Evolutionary conservation across 35 echinoderm and acorn worm species (phyloP), one percentile per base, ranked within the genome.

Genomic region (Amphiura filiformis): DNA sequence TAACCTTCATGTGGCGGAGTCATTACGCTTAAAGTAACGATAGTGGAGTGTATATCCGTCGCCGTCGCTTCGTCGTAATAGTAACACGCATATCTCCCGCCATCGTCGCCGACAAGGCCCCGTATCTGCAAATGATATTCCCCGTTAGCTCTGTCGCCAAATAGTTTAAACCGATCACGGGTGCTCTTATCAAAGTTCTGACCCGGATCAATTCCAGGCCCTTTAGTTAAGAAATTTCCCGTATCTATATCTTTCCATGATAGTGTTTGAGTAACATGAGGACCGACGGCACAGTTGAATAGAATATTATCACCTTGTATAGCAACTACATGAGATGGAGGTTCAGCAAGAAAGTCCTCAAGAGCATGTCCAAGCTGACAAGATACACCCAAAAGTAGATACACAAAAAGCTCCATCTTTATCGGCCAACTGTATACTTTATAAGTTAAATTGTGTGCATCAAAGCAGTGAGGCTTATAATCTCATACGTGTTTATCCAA

Each of bases 241-340:
- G 80, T 95, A 23, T 84, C 85, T 14, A 95, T 36, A 57, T 91
- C 83, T 56, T 91, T 80, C 93, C 93, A 95, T 64, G 57, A 95
- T 34, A 95, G 15, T 30, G 61, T 70, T 15, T 5, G 7, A 5
- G 15, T 70, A 3, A 70, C 26, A 11, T 70, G 61, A 70, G 9
- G 11, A 26, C 61, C 61, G 28, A 70, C 61, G 15, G 61, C 61
- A 70, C 61, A 70, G 1, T 23, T 5, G 2, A 70, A 70, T n/a
- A 70, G 26, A 3, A 70, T 30, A 2, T 5, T 70, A n/a, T 70
- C 61, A 13, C 61, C 61, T 70, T 70, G 61, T 5, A 30, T 70
- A 70, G 61, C 61, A 70, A 70, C 61, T 15, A 30, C 61, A 70
- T 70, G 28, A 11, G 61, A 1, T 15, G 61, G 61, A 23, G 61